Percentiles rank a stretch among this genome's conserved stretches.
Conservation (phyloP, 2,797 vertebrate genomes). For the Streptopelia turtur region DNA sequence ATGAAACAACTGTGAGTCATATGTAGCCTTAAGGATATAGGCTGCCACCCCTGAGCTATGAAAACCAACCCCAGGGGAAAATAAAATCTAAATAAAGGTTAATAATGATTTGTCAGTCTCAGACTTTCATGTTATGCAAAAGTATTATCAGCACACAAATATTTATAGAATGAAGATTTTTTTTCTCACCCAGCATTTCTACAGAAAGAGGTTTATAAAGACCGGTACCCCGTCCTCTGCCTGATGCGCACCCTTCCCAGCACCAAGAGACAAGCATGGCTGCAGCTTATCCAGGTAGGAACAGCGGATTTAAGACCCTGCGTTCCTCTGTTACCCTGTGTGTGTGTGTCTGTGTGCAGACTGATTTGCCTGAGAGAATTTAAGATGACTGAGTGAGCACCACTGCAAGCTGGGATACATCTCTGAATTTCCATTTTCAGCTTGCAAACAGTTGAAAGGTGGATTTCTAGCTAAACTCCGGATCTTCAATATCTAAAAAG, state of each 20-base stretch:
- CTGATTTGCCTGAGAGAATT: neutral
- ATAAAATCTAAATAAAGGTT: neutral
- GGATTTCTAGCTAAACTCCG: neutral
- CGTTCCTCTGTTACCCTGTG: fast-evolving
- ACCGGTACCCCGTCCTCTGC: neutral
- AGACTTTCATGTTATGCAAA: neutral
- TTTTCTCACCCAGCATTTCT: neutral
- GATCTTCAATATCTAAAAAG: neutral
- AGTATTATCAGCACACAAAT: neutral
- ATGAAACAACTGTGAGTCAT: neutral
- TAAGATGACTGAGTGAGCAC: neutral
- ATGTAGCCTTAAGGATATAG: neutral
- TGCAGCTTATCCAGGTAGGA: neutral
- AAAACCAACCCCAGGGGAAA: neutral
- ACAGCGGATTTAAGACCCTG: neutral
- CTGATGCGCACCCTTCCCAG: neutral
- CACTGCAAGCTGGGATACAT: neutral
- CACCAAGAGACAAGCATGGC: neutral
- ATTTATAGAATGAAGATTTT: neutral
- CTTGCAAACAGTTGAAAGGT: neutral
- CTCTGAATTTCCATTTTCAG: neutral
- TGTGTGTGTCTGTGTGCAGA: neutral
- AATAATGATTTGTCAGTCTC: neutral
- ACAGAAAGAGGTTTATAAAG: neutral
- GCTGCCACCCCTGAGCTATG: neutral